Evolutionary conservation across 1,140 invertebrate genomes (phyloP).

Genomic region (Bombus breviceps): DNA sequence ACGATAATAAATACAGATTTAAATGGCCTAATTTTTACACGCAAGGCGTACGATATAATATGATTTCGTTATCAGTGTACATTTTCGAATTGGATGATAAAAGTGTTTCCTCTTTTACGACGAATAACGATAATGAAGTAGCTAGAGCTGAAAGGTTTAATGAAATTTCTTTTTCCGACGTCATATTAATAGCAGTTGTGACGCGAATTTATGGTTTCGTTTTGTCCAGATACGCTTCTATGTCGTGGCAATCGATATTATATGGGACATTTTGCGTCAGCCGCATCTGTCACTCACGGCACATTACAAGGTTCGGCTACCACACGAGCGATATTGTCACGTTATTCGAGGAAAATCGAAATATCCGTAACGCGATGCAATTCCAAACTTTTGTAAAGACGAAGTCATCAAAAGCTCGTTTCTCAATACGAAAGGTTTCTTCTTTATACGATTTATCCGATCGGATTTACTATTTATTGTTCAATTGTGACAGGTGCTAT

Average conservation of each 20-base stretch:
- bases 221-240: slow-evolving; percentile 54
- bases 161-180: slow-evolving; percentile 13
- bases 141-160: slow-evolving; percentile 11
- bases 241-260: slow-evolving; percentile 63
- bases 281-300: slow-evolving; percentile 63
- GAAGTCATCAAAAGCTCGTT: too few relatives aligned
- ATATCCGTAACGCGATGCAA: neutral
- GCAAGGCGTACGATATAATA: neutral
- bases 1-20: neutral
- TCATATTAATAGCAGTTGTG: slow-evolving; percentile 61
- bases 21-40: neutral
- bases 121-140: slow-evolving; percentile 38
- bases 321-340: slow-evolving; percentile 43
- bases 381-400: slow-evolving; percentile 8
- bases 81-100: neutral
- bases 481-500: too few relatives aligned
- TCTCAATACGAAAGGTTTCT: too few relatives aligned
- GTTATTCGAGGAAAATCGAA: slow-evolving; percentile 8
- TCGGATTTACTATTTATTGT: too few relatives aligned
- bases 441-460: too few relatives aligned
- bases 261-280: slow-evolving; percentile 69
- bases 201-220: slow-evolving; percentile 57
- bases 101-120: neutral
- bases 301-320: slow-evolving; percentile 48
- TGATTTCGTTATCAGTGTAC: neutral